Conservation (phyloP, 2,888 invertebrate species). For the Sinotaia quadrata region DNA sequence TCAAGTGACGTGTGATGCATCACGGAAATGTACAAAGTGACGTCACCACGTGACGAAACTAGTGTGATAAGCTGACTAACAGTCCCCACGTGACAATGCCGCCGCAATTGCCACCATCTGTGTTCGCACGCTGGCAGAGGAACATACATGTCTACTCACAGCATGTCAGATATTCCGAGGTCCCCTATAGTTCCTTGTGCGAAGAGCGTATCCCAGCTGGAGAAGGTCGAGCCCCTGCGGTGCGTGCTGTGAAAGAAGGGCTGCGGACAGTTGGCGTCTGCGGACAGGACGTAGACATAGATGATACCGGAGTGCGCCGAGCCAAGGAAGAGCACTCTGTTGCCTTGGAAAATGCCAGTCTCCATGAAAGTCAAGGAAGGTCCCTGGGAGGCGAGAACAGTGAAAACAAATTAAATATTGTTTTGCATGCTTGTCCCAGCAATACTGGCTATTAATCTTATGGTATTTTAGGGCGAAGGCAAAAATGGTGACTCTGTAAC, state of each 20-base stretch:
- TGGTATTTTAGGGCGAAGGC: no score
- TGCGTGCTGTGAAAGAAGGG: constrained; percentile 23
- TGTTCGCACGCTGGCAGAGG: not conserved
- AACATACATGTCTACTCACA: not conserved
- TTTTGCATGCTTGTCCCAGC: no score
- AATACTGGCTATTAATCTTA: no score
- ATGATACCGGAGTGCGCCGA: constrained; percentile 20
- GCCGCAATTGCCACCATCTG: not conserved
- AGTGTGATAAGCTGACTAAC: not conserved
- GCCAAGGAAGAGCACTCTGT: constrained; percentile 19
- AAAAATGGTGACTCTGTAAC: no score
- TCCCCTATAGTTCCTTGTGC: constrained; percentile 13
- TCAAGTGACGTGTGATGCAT: no score
- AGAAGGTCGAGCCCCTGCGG: constrained; percentile 2
- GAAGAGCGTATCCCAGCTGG: constrained; percentile 14
- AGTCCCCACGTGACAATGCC: not conserved
- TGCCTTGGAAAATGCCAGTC: constrained; percentile 3
- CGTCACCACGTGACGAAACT: no score
- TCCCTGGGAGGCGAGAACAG: constrained; percentile 7
- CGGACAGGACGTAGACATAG: constrained; percentile 23
- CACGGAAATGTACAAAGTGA: no score
- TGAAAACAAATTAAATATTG: not conserved
- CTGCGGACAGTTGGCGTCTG: constrained; percentile 23
- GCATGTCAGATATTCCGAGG: constrained; percentile 26
- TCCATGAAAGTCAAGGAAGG: constrained; percentile 16